Evolutionary conservation across 2,797 vertebrate species (phyloP), one percentile per base, ranked within the genome.

Genomic region (Sebastiscus albofasciatus): DNA sequence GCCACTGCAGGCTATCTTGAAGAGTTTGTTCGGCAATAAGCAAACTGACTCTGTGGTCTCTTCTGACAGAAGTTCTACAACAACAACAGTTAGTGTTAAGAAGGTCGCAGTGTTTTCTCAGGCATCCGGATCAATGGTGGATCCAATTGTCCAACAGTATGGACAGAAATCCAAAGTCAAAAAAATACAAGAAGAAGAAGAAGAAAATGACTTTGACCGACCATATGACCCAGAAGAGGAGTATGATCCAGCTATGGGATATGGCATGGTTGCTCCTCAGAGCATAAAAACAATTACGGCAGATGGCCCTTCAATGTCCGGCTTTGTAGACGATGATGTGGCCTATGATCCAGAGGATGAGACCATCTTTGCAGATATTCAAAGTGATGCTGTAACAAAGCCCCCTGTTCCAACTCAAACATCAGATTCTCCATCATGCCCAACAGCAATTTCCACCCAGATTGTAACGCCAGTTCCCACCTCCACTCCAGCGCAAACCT

Each of bases 291-390:
- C 90, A 58, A 80, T 74, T 0, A 90, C 89, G 1, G 34, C 56
- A 18, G 93, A 95, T 65, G 89, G 69, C 31, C 79, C 86, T 4
- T 71, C 88, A 12, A 91, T 89, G 49, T 20, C 87, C 22, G 60
- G 86, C 2, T 60, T 24, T 80, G 94, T 94, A 20, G 96, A 97
- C 24, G 96, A 97, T 78, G 98, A 98, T 69, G 95, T 97, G 60
- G 98, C 97, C 4, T 99, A 99, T 0, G 99, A 99, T 93, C 98
- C 98, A 4, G 99, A 99, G 75, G 98, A 99, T 46, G 98, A 99
- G 85, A 98, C 97, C 0, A 97, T 99, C 67, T 93, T 99, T 85
- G 96, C 98, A 83, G 98, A 98, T 92, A 96, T 98, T 82, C 96
- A 97, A 87, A 96, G 93, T 71, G 95, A 96, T 74, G 58, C 62